Base-by-base conservation (phyloP, 64 coral and sea anemone species). In the Pachyseris speciosa region DNA sequence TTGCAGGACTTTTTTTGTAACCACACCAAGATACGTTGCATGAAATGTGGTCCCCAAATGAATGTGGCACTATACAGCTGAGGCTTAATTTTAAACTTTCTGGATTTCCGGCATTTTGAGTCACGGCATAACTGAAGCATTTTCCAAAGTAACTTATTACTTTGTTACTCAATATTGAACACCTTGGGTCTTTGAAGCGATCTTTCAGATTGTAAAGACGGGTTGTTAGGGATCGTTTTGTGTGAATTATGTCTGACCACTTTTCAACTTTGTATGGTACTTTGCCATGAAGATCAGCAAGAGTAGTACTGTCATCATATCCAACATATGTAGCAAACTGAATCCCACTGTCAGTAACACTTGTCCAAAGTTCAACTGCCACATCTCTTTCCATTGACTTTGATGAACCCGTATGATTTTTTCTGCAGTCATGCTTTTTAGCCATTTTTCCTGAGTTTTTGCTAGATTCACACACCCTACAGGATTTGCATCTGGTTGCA, bases 121-220 rank as follows among this genome's bases (percentile, higher is more conserved):
- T 55, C 20, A 55, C 51, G 20, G 51, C 51, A 55, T 81, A 90
- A 12, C 39, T 69, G 68, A 90, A 90, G 69, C 88, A 83, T 31
- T 81, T 90, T n/a, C 17, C 72, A 20, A 80, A 28, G 39, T 90
- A 90, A 30, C 48, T 34, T 39, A 90, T 90, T 60, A 90, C 88
- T 59, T 91, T 91, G 28, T 69, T 32, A 83, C 76, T 83, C 63
- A 91, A 20, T n/a, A 33, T 29, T 72, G 88, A 78, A 37, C 71
- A 43, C 15, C 38, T 31, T 40, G 75, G 75, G 16, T 20, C 27
- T 83, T 91, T 80, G 0, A 37, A 26, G 47, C 74, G 31, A 22
- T 83, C 74, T 61, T 65, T 83, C 61, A 91, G 41, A 24, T 70
- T 91, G 42, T 83, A 91, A 63, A 91, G 64, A 67, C 75, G 53